Conservation (phyloP, 2,888 invertebrate species). For the Chrysodeixis includens region DNA sequence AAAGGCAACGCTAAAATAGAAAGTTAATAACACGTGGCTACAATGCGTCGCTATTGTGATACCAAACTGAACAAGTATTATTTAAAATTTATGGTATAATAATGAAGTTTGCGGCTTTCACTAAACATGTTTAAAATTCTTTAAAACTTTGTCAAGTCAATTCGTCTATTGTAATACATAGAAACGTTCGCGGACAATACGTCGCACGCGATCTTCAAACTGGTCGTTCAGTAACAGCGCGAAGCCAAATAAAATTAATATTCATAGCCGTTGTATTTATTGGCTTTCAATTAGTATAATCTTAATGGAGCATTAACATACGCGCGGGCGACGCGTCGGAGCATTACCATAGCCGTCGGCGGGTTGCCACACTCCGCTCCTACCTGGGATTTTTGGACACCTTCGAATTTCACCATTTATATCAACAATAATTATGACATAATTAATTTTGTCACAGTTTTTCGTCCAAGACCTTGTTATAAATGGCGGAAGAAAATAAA, state of each 20-base stretch:
- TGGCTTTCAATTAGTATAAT: constrained; percentile 90
- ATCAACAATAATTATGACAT: not conserved
- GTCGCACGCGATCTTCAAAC: constrained; percentile 76
- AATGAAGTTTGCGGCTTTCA: constrained; percentile 36
- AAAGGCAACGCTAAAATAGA: not conserved
- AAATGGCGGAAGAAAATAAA: constrained; percentile 26
- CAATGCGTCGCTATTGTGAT: not conserved
- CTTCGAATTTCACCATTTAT: constrained; percentile 7
- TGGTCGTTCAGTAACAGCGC: constrained; percentile 69
- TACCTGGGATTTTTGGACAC: constrained; percentile 32
- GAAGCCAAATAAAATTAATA: constrained; percentile 88
- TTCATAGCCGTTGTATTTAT: constrained; percentile 89
- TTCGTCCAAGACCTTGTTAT: constrained; percentile 7
- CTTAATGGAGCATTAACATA: constrained; percentile 89
- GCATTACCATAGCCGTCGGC: constrained; percentile 73
- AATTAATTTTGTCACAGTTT: not conserved
- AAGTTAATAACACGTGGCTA: not conserved
- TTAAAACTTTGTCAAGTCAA: constrained; percentile 16
- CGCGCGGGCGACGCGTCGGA: constrained; percentile 81
- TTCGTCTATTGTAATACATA: constrained; percentile 53
- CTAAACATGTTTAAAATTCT: constrained; percentile 36
- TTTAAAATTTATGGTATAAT: not conserved
- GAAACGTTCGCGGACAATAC: constrained; percentile 60
- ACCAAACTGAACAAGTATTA: not conserved
- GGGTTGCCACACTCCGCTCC: constrained; percentile 72